Base-by-base conservation (phyloP, 2,888 invertebrate species). In the Leptinotarsa tumamoca region DNA sequence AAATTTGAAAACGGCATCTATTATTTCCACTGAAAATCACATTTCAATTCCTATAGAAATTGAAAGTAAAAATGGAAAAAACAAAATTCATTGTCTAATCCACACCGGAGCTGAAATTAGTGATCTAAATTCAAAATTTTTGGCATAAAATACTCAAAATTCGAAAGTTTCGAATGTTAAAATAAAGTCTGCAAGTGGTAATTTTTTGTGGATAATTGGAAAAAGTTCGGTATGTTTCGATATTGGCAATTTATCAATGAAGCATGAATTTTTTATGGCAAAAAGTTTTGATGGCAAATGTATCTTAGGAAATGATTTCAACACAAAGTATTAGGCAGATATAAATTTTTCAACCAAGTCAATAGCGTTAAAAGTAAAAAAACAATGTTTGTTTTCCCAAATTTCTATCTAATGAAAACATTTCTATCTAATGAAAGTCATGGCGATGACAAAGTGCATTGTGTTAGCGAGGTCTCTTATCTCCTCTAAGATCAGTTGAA, bases 301-400 rank as follows among this genome's bases (percentile, higher is more conserved):
- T 27, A 68, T 68, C 33, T 14, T 68, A 68, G 68, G 54, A 54
- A 68, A 68, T 23, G 68, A 68, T 52, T 68, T 68, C 23, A 23
- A 68, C 18, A 54, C 17, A 15, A 52, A 52, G 17, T 50, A 68
- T 52, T 33, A 52, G 43, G 52, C 68, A 23, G 68, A 68, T 52
- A 52, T 68, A 68, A 67, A 23, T 21, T 67, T 51, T 50, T 50
- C 27, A 18, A 67, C 67, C 18, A 21, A 49, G 15, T 17, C 67
- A 17, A 51, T 23, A 27, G 21, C 21, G 27, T n/a, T 67, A 0
- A 49, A 67, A 49, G n/a, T 67, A n/a, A n/a, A 18, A 23, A 13
- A 67, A 67, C 10, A 67, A 50, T 17, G 18, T 50, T 13, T 49
- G 18, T 23, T 49, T 49, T 17, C n/a, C 49, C 17, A 67, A 49